These are phyloP conservation scores for Emydura subglobosa DNA, from an alignment of 2,113 vertebrate genomes.

Conservation along the genomic window DNA sequence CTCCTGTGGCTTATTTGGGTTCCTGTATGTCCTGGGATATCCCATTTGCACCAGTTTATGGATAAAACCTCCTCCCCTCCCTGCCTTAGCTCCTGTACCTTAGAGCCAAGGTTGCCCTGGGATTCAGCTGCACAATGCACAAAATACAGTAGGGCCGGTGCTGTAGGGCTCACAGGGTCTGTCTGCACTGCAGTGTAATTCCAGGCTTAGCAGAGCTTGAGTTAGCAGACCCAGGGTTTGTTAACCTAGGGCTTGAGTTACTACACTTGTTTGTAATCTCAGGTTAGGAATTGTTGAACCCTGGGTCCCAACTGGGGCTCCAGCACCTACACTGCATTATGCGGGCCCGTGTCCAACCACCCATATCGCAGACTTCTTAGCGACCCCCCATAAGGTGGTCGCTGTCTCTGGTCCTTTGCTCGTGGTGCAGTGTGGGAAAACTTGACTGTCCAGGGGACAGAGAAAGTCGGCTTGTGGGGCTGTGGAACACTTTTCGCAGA, in stretches of 20 bases:
- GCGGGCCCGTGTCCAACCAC: background rate
- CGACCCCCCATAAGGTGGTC: background rate
- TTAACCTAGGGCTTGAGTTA: background rate
- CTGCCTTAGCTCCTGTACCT: background rate
- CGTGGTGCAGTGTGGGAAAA: background rate
- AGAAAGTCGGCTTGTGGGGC: background rate
- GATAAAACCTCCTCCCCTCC: background rate
- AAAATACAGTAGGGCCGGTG: background rate
- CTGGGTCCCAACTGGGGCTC: background rate
- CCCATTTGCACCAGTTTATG: background rate
- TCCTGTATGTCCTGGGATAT: background rate
- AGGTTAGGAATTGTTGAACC: background rate
- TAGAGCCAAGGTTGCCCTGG: background rate
- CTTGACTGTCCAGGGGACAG: background rate
- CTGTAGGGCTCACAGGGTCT: background rate
- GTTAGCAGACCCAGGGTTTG: background rate
- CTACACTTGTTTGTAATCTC: background rate
- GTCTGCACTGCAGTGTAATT: background rate
- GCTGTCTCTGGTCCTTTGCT: background rate
- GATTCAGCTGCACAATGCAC: background rate
- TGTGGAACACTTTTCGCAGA: background rate
- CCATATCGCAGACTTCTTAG: background rate
- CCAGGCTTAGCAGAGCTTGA: background rate
- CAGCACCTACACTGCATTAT: background rate
- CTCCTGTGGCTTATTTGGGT: background rate